Base-by-base conservation (phyloP, 2,797 vertebrate species). In the Cuculus canorus region DNA sequence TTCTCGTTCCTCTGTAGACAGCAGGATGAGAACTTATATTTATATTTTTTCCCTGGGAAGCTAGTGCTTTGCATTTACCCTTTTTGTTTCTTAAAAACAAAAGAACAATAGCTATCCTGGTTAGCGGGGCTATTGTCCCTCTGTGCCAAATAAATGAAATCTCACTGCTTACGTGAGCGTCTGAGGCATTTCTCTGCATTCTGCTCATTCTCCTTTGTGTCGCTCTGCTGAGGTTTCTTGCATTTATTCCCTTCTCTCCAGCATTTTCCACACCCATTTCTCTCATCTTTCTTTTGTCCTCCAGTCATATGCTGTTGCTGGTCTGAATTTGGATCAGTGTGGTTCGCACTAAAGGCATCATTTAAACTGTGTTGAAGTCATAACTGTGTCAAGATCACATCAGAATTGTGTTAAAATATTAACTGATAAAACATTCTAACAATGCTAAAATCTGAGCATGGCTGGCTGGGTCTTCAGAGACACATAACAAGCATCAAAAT, bases 81-180 rank as follows among this genome's bases (percentile, higher is more conserved):
- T 87, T 96, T 96, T 85, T 94, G 92, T 95, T 96, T 93, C 72
- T 89, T 82, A 91, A 96, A 95, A 95, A 97, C 95, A 96, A 97
- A 96, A 85, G 92, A 97, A 96, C 95, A 96, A 96, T 95, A 95
- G 92, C 81, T 94, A 85, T 96, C 88, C 94, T 87, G 92, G 88
- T 93, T 96, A 90, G 94, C 17, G 1, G 28, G 64, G 64, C 90
- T 92, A 90, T 95, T 92, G 90, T 96, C 83, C 43, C 57, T 88
- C 93, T 52, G 60, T 92, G 78, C 86, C 92, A 87, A 93, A 90
- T 87, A 95, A 94, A 92, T 93, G 90, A 90, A 95, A 96, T 88
- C 95, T 92, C 43, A 32, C 30, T 87, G 93, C 96, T 93, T 95
- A 92, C 68, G 83, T 96, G 90, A 93, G 88, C 0, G 0, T 90